phyloP scores from a whole-genome alignment of 1,140 invertebrate genomes.

The Laupala kohalensis region DNA sequence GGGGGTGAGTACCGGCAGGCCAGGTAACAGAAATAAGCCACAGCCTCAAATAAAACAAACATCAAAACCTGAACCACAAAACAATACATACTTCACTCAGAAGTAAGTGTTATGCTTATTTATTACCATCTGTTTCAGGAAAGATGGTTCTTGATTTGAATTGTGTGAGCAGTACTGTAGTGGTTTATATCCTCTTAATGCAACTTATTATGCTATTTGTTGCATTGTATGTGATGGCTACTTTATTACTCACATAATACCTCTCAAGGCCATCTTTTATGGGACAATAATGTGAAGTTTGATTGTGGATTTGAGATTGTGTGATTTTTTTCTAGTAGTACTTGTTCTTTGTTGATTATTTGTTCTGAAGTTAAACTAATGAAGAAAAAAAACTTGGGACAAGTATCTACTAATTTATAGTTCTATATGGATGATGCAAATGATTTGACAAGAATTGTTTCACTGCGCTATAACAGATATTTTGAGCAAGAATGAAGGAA shows the following conservation, averaged over 20 bases:
- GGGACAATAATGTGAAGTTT: not conserved
- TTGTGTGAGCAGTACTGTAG: no score
- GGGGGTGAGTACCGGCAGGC: constrained; percentile 8
- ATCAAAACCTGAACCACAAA: not conserved
- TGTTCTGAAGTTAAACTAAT: no score
- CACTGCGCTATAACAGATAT: no score
- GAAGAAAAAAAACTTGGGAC: no score
- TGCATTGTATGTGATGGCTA: not conserved
- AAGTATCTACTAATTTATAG: no score
- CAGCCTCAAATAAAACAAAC: not conserved
- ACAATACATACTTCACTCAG: not conserved
- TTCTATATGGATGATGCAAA: no score
- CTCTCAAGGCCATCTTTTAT: not conserved
- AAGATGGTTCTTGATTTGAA: not conserved
- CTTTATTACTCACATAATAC: not conserved
- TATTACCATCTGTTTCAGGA: not conserved
- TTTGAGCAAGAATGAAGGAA: no score
- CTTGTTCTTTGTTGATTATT: not conserved
- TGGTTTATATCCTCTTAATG: no score
- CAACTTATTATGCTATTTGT: no score
- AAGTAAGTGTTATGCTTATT: not conserved
- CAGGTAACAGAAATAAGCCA: constrained; percentile 2
- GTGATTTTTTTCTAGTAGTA: not conserved
- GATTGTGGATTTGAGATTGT: not conserved
- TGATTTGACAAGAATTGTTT: no score